Evolutionary conservation across 2,113 vertebrate genomes (phyloP), one percentile per base, ranked within the genome.

Genomic region (Phalacrocorax pelagicus): DNA sequence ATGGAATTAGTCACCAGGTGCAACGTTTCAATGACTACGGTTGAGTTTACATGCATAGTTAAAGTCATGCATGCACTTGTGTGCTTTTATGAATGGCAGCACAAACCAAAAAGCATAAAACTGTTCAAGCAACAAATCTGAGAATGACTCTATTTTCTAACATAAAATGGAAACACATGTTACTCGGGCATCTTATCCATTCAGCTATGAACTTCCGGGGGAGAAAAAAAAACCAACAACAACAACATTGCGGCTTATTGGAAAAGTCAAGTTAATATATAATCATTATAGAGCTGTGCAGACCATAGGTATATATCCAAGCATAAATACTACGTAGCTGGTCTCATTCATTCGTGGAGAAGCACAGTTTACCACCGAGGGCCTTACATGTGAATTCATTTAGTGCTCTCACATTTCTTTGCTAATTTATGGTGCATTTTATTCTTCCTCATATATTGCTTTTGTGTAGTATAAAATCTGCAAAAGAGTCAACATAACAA

Each of bases 51-150:
- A 5, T 67, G 8, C n/a, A n/a, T 59, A 46, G 27, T 52, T 80
- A 19, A 75, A 52, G 34, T 61, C 40, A 16, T 38, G 12, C 44
- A 2, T 61, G 30, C 16, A 36, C 30, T 55, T 94, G 32, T 0
- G 0, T 69, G 11, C 14, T 69, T 88, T 49, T 78, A 27, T 62
- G 40, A 86, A 81, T 0, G 0, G 34, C 6, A 80, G 1, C 34
- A 52, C 82, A 80, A 81, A 80, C 9, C 6, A 29, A 81, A 85
- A 52, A 44, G 1, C 22, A 47, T 57, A 22, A 71, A 88, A 88
- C 26, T 38, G 4, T 89, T 88, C 47, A 88, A 92, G 46, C 27
- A 70, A 19, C 0, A 0, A 78, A 82, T 51, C 15, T 20, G 55
- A 67, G 32, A 91, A 87, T 26, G 2, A 65, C 81, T 59, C 11